These are phyloP conservation scores for Catalaphyllia jardinei DNA, from an alignment of 64 coral and sea anemone species.

Conservation along the genomic window DNA sequence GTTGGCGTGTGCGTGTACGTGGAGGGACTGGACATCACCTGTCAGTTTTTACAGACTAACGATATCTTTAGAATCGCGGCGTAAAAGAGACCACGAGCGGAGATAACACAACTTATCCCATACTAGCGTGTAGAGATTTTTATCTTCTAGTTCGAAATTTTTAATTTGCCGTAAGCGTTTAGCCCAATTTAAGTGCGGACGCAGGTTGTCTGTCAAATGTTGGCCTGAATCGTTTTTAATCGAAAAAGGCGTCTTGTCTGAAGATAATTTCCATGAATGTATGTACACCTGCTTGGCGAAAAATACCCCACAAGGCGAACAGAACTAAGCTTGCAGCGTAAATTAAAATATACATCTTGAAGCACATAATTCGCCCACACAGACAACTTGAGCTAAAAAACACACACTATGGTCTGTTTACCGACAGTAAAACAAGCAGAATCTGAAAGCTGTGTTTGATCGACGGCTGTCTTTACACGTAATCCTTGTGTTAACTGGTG, in stretches of 20 bases:
- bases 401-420: conserved; percentile 22
- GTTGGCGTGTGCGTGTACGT: not conserved
- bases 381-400: conserved; percentile 28
- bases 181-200: not conserved
- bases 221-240: not conserved
- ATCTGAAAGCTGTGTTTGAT: conserved; percentile 30
- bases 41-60: not conserved
- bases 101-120: not conserved
- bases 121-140: not conserved
- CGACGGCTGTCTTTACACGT: not conserved
- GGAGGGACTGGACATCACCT: not conserved
- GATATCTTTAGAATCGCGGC: not conserved
- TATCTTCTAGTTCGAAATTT: not conserved
- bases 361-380: not conserved
- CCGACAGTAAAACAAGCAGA: not conserved
- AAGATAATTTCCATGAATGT: not conserved
- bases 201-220: not conserved
- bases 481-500: not conserved
- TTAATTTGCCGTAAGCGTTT: not conserved
- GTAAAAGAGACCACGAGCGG: not conserved
- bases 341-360: conserved; percentile 39
- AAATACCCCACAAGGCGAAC: not conserved
- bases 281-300: not conserved
- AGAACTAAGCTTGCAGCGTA: not conserved
- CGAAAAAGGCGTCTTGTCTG: not conserved